Base-by-base conservation (phyloP, 2,888 invertebrate species). In the Agrochola lota region DNA sequence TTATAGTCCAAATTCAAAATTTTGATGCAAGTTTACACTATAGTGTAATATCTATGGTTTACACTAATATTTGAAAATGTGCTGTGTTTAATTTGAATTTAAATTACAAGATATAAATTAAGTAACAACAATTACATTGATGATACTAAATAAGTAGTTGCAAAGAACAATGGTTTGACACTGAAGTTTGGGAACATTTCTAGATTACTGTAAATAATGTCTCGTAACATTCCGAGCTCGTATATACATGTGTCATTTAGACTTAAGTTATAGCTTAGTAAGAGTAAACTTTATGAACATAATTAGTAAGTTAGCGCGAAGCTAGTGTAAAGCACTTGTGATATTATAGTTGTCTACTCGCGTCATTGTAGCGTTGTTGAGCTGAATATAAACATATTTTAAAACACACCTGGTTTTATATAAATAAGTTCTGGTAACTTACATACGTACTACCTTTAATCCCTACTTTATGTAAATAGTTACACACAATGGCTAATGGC, bases 281-380 rank as follows among this genome's bases (percentile, higher is more conserved):
- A 83, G 86, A 67, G 73, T 89, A 83, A 82, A 74, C 52, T 78
- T 81, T 80, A 82, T 85, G 75, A 78, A 80, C 17, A 62, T 74
- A 35, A 73, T 68, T 73, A 57, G 52, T 76, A 81, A 85, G 75
- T 64, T 77, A 63, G 87, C 73, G 83, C 70, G 70, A 64, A 69
- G 64, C 49, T 77, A 70, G 49, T 71, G 66, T 73, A 59, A 86
- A 87, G 74, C 85, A 75, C 74, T 85, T 88, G 89, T 88, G 88
- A 88, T 88, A 85, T 85, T 82, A 76, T 80, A 81, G 62, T 78
- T 71, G 77, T 85, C 75, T 63, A 77, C 74, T 84, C 72, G 77
- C 77, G 62, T 77, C 77, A 77, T 74, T 81, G 66, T 74, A 79
- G 64, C 85, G 77, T 74, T 78, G 71, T 71, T 85, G 71, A 85